Conservation (phyloP, 2,888 invertebrate genomes). For the Resseliella maxima region DNA sequence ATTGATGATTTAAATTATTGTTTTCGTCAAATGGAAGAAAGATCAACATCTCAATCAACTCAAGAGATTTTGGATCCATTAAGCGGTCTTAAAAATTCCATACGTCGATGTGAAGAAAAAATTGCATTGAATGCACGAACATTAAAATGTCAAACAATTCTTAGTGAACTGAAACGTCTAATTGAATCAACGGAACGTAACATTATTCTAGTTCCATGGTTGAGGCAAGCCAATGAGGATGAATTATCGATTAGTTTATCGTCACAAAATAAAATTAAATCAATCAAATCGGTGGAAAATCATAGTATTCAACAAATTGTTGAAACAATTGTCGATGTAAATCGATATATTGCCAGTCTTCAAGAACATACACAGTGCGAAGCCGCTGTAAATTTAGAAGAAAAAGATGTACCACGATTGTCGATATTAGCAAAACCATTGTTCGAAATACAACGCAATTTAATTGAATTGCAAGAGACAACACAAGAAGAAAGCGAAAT, state of each 20-base stretch:
- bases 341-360: constrained; percentile 63
- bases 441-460: constrained; percentile 63
- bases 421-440: constrained; percentile 63
- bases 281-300: not conserved
- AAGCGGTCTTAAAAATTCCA: constrained; percentile 64
- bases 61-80: constrained; percentile 66
- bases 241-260: not conserved
- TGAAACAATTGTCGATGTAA: constrained; percentile 64
- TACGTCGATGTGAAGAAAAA: constrained; percentile 63
- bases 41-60: constrained; percentile 65
- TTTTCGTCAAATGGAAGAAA: constrained; percentile 66
- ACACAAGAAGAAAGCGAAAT: not conserved
- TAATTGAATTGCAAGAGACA: constrained; percentile 63
- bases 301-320: constrained; percentile 56
- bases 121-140: not conserved
- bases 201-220: not conserved
- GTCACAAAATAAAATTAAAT: not conserved
- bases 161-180: not conserved
- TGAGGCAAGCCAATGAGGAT: not conserved
- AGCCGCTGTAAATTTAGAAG: constrained; percentile 60
- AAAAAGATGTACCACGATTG: constrained; percentile 61
- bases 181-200: constrained; percentile 13
- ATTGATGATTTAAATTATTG: constrained; percentile 69
- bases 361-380: constrained; percentile 61
- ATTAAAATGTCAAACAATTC: not conserved